Conservation (phyloP, 2,113 vertebrate genomes). For the Trogon melanurus region DNA sequence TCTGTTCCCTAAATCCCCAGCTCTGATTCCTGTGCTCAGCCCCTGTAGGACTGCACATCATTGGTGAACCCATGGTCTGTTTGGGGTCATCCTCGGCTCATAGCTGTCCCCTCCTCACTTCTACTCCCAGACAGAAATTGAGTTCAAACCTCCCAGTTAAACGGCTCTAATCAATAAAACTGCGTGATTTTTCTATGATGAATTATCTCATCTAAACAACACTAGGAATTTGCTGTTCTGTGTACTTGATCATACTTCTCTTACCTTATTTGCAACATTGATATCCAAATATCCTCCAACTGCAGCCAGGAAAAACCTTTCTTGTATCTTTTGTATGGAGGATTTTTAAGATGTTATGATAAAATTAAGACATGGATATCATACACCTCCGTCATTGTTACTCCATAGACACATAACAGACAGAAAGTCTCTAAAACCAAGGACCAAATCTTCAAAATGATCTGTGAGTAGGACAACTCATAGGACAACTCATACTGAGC, state of each 20-base stretch:
- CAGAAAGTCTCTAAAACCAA: neutral
- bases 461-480: neutral
- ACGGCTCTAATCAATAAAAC: neutral
- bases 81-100: neutral
- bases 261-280: neutral
- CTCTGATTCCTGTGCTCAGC: neutral
- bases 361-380: neutral
- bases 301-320: neutral
- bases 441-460: neutral
- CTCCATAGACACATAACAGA: neutral
- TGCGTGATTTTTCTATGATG: neutral
- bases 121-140: neutral
- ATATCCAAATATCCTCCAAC: neutral
- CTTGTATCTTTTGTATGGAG: neutral
- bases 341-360: neutral
- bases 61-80: fast-evolving
- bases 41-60: neutral
- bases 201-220: neutral
- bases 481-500: neutral
- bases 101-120: neutral
- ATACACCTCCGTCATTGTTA: neutral
- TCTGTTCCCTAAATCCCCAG: too few relatives aligned
- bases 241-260: neutral
- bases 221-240: neutral
- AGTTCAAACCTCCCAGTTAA: neutral